Evolutionary conservation across 37 sponge, comb jelly and placozoan species (phyloP).

Genomic region (Corticium candelabrum): DNA sequence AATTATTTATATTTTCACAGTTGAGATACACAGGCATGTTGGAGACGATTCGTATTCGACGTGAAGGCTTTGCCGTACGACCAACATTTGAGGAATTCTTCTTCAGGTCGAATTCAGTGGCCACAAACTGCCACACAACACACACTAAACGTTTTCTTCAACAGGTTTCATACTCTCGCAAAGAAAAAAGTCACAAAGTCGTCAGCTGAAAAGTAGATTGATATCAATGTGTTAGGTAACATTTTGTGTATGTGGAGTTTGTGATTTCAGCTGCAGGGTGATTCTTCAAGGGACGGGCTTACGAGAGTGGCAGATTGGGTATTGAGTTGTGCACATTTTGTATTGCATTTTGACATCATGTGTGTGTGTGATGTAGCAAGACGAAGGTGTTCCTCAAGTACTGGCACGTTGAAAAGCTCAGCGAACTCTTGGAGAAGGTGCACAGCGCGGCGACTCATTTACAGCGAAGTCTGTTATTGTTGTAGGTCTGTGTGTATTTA

Average conservation of each 20-base stretch:
- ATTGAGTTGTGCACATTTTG: background rate
- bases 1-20: too few species aligned
- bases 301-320: constrained; percentile 9
- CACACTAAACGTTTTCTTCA: background rate
- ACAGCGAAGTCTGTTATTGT: constrained; percentile 23
- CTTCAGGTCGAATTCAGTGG: constrained; percentile 22
- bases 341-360: background rate
- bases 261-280: constrained; percentile 18
- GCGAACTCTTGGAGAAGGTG: constrained; percentile 30
- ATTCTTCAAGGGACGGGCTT: constrained; percentile 34
- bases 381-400: constrained; percentile 74
- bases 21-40: constrained; percentile 68
- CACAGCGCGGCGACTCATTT: constrained; percentile 41
- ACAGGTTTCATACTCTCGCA: background rate
- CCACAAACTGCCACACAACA: too few species aligned
- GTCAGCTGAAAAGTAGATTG: too few species aligned
- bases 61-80: constrained; percentile 64
- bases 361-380: constrained; percentile 20
- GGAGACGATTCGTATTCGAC: constrained; percentile 66
- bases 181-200: background rate
- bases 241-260: background rate
- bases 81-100: constrained; percentile 56
- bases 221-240: too few species aligned
- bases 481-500: background rate
- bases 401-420: constrained; percentile 45